Conservation (phyloP, 2,113 vertebrate species). For the Tragelaphus imberbis region DNA sequence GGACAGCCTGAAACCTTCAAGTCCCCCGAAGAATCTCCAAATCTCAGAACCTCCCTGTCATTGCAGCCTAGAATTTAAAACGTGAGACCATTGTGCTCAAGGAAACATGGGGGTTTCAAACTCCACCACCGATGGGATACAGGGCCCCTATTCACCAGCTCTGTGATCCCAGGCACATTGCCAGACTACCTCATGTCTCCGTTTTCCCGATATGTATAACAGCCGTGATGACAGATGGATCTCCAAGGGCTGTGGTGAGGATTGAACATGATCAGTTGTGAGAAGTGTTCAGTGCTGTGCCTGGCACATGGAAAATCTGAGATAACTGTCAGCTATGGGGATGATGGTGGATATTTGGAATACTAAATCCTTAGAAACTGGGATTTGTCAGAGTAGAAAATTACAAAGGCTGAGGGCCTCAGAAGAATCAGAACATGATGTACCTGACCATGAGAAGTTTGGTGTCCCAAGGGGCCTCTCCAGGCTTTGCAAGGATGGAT, state of each 20-base stretch:
- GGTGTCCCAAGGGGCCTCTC: neutral
- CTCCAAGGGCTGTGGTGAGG: neutral
- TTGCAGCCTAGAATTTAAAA: conserved; percentile 28
- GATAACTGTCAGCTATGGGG: neutral
- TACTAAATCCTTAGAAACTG: conserved; percentile 26
- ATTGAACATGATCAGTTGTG: neutral
- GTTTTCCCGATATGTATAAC: neutral
- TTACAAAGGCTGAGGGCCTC: neutral
- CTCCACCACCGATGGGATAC: neutral
- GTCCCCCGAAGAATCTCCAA: conserved; percentile 8
- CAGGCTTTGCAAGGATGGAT: neutral
- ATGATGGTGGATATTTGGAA: conserved; percentile 8
- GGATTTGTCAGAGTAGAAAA: neutral
- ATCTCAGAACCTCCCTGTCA: neutral
- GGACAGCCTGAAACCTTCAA: conserved; percentile 16
- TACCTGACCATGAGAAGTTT: neutral
- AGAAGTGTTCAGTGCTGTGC: neutral
- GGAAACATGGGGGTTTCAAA: conserved; percentile 17
- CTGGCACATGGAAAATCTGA: neutral
- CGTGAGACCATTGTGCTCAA: neutral
- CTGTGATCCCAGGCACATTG: neutral
- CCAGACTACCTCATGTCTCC: neutral
- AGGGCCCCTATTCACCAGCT: neutral
- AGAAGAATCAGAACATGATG: neutral
- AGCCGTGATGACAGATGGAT: conserved; percentile 19